Base-by-base conservation (phyloP, 1,140 invertebrate species). In the Hyles euphorbiae region DNA sequence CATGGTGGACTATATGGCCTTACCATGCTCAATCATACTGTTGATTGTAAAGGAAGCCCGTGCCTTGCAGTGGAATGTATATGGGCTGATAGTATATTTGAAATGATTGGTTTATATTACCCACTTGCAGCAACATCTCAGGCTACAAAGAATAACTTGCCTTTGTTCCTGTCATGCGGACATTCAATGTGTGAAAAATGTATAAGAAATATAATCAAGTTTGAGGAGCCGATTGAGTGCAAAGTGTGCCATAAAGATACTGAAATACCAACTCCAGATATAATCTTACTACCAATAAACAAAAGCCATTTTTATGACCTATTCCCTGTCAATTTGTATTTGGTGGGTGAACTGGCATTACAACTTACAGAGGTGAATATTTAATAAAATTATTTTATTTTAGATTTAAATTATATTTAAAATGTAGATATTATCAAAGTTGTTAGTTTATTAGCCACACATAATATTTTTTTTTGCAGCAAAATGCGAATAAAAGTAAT, bases 131-230 rank as follows among this genome's bases (percentile, higher is more conserved):
- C 45, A 63, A 44, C 72, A 3, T 54, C 62, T 44, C 50, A 58
- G 6, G 63, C 69, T 32, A 54, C 46, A 73, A 78, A 65, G 61
- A 62, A n/a, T 5, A 83, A 85, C 51, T 60, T 89, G 33, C 88
- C 88, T 43, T 65, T 87, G 34, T 74, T 83, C 34, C 65, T 89
- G 12, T 55, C 62, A 68, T 89, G 88, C 67, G 84, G 84, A 0
- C 88, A 89, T 67, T 70, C 85, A 2, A 78, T 85, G 64, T 89
- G 88, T 60, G 80, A 87, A 55, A 81, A 73, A 43, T 89, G 88
- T 61, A 70, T 89, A 47, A 72, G 61, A 43, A 82, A 79, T 53
- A 74, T 81, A 48, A 53, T 81, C 1, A 82, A 80, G 56, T 83
- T 78, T 68, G 47, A 52, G 33, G 78, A 81, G 34, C 78, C 77